Evolutionary conservation across 2,113 vertebrate species (phyloP), one percentile per base, ranked within the genome.

Genomic region (Sorex araneus): DNA sequence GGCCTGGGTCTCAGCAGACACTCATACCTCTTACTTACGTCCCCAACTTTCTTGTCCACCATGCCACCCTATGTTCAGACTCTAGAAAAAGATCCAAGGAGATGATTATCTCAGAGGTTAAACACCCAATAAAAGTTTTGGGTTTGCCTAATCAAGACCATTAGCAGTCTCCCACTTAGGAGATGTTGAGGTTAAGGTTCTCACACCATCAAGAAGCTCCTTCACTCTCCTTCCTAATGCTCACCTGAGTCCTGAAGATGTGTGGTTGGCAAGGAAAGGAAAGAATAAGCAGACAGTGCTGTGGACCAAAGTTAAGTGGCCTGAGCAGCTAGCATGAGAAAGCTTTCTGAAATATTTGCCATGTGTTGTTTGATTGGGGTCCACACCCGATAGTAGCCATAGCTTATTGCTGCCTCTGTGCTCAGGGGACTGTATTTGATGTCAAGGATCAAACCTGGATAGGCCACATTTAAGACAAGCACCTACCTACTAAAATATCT

Each of bases 161-260:
- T 74, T 76, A 45, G 19, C 30, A 79, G 19, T 36, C 82, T 15
- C 63, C 79, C 45, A 36, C 36, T 8, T 9, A 43, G 45, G 8
- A 86, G 8, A 32, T 34, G 66, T 80, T 83, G 74, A 93, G 60
- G 45, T 34, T 73, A 85, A 91, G 73, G 19, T 16, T 60, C 18
- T 60, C 15, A 23, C 18, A 45, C 36, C 25, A 45, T 78, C 13
- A 54, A 66, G 25, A 32, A 89, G 23, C 8, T 10, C 4, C 45
- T 78, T 80, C 63, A 28, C 40, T 79, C 13, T 47, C 63, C 25
- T 77, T 83, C 34, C 47, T 25, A 16, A 27, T 47, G 23, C 16
- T 43, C 45, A 23, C 60, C 69, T 76, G 36, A 88, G 71, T 6
- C 64, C 16, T 34, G 67, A 54, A 75, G 12, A 50, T 43, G 67